Conservation (phyloP, 2,797 vertebrate species). For the Lithobates pipiens region DNA sequence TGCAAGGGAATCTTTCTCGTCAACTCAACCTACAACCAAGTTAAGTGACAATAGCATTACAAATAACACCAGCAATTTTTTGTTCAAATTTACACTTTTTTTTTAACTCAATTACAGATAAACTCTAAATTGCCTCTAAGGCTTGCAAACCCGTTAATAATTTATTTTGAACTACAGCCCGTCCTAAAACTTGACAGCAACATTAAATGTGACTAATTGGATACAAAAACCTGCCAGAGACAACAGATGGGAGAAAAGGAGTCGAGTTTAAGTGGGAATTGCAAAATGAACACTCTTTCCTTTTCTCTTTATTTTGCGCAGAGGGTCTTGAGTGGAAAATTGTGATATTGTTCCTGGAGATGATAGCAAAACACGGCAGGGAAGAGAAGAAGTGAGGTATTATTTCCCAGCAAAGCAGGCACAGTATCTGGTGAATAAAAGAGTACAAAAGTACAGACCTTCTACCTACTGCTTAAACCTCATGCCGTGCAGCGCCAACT, state of each 20-base stretch:
- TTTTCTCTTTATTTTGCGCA: conserved; percentile 35
- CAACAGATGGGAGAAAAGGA: conserved; percentile 52
- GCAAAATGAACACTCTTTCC: conserved; percentile 10
- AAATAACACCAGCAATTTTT: too few relatives aligned
- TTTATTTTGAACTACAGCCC: conserved; percentile 48
- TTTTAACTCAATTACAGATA: not conserved
- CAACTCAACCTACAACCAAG: too few relatives aligned
- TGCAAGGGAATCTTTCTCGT: too few relatives aligned
- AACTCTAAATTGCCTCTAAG: conserved; percentile 38
- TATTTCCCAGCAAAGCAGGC: conserved; percentile 29
- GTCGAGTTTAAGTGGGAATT: conserved; percentile 45
- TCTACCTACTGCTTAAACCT: conserved; percentile 29
- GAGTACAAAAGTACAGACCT: conserved; percentile 18
- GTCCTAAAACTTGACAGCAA: conserved; percentile 56
- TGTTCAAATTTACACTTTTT: not conserved
- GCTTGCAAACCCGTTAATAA: conserved; percentile 49
- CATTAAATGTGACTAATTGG: conserved; percentile 64
- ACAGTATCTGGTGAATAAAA: conserved; percentile 11
- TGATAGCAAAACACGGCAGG: conserved; percentile 21
- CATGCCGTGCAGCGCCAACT: conserved; percentile 1
- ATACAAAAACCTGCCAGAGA: conserved; percentile 58
- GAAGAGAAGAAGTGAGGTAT: conserved; percentile 19
- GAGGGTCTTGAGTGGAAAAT: conserved; percentile 55
- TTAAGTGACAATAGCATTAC: too few relatives aligned
- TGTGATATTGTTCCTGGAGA: conserved; percentile 34